Percentiles rank a stretch among this genome's conserved stretches.
phyloP scores from a whole-genome alignment of 2,113 vertebrate species.

The Boulengeromyrus knoepffleri region DNA sequence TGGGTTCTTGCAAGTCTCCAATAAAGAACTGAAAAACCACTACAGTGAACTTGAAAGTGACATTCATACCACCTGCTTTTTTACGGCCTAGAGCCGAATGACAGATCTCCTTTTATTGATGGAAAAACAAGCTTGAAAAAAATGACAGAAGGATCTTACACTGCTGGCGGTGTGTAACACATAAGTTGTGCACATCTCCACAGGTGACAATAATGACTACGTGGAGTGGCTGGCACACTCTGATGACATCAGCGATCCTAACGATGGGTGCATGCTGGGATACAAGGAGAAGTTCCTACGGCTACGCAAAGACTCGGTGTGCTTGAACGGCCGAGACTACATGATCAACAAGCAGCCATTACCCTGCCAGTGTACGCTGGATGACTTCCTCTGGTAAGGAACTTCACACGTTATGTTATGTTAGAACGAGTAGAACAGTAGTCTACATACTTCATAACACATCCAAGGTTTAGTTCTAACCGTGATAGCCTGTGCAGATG shows the following conservation, averaged over 20 bases:
- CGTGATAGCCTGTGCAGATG: neutral
- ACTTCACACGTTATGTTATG: constrained; percentile 7
- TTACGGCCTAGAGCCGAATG: neutral
- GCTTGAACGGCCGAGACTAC: constrained; percentile 81
- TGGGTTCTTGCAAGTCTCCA: neutral
- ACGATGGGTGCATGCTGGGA: constrained; percentile 82
- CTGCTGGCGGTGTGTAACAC: neutral
- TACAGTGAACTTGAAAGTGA: neutral
- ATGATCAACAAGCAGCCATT: constrained; percentile 63
- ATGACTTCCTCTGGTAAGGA: constrained; percentile 81
- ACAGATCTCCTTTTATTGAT: neutral
- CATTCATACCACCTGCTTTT: neutral
- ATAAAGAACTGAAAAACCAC: neutral
- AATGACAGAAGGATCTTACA: neutral
- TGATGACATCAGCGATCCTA: constrained; percentile 62
- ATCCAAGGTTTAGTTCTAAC: neutral
- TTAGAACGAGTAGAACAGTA: neutral
- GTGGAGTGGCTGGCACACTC: constrained; percentile 85
- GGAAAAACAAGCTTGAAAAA: neutral
- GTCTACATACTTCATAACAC: neutral
- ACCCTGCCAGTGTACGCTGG: constrained; percentile 71
- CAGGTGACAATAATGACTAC: constrained; percentile 59
- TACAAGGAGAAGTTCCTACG: constrained; percentile 80
- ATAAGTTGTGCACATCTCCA: neutral
- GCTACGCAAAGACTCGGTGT: constrained; percentile 76